Evolutionary conservation across 2,797 vertebrate species (phyloP).

Genomic region (Muscicapa comitata): DNA sequence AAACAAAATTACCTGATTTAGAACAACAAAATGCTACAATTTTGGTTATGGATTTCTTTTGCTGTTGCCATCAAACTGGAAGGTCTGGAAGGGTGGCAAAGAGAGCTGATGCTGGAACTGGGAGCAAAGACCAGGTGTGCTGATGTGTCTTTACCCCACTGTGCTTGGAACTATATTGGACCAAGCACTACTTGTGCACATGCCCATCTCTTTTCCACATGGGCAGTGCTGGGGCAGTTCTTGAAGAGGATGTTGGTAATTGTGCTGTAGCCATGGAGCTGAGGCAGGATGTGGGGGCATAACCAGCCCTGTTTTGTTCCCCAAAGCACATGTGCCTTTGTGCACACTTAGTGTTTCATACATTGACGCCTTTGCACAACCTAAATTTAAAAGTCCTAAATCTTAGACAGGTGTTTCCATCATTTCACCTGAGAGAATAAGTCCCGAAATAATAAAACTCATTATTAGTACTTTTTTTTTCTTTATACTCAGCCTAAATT

Average conservation of each 20-base stretch:
- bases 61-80: neutral
- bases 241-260: neutral
- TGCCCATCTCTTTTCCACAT: neutral
- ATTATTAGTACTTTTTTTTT: slow-evolving; percentile 42
- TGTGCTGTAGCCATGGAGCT: neutral
- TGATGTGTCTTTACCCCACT: fast-evolving
- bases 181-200: fast-evolving
- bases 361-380: neutral
- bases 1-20: neutral
- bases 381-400: slow-evolving; percentile 35
- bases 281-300: neutral
- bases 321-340: neutral
- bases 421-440: slow-evolving; percentile 47
- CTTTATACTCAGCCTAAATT: slow-evolving; percentile 56
- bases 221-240: neutral
- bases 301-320: neutral
- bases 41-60: neutral
- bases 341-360: neutral
- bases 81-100: neutral
- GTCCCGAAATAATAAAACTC: slow-evolving; percentile 54
- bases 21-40: neutral
- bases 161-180: fast-evolving
- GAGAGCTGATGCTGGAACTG: fast-evolving
- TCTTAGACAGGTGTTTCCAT: slow-evolving; percentile 29
- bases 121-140: neutral